These are phyloP conservation scores for Lacanobia oleracea DNA, from an alignment of 2,888 invertebrate genomes.

Conservation along the genomic window DNA sequence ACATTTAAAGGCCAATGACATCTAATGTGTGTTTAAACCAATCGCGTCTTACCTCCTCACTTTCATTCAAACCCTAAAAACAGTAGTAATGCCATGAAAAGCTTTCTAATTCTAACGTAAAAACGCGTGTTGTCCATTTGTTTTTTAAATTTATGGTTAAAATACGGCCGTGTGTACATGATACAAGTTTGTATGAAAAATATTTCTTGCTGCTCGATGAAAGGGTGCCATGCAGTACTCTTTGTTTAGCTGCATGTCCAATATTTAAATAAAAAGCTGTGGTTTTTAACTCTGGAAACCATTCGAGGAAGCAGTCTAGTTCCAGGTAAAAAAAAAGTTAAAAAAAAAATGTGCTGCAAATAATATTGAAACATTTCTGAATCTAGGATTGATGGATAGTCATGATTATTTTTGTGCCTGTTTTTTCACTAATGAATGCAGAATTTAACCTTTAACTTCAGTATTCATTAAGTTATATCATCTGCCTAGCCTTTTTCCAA, in stretches of 20 bases:
- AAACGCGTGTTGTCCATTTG: neutral
- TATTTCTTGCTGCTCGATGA: neutral
- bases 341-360: neutral
- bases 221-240: neutral
- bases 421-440: neutral
- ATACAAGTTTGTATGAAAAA: neutral
- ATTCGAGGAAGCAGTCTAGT: neutral
- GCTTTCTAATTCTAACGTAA: neutral
- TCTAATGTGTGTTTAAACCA: too few species aligned
- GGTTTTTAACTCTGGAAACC: neutral
- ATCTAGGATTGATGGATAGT: neutral
- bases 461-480: neutral
- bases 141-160: neutral
- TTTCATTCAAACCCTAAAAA: too few species aligned
- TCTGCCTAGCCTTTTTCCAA: too few species aligned
- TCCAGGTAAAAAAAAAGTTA: neutral
- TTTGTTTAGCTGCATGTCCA: neutral
- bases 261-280: neutral
- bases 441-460: constrained; percentile 25
- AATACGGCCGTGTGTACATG: neutral
- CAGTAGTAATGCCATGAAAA: neutral
- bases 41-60: too few species aligned
- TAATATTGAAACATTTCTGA: neutral
- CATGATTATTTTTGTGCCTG: constrained; percentile 7
- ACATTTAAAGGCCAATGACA: too few species aligned